Conservation (phyloP, 2,888 invertebrate genomes). For the Neria commutata region DNA sequence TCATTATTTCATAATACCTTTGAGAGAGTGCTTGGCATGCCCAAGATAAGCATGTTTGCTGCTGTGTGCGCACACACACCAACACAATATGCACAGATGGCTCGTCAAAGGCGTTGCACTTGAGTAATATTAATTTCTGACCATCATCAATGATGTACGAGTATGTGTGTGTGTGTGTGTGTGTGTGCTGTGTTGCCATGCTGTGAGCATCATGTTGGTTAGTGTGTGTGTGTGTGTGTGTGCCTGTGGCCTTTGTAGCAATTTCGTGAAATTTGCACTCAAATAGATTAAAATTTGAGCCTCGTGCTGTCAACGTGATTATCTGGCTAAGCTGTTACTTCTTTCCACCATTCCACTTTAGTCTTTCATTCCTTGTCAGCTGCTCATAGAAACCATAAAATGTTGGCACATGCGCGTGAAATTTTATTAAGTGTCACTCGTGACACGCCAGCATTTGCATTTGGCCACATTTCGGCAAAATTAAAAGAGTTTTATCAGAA, state of each 20-base stretch:
- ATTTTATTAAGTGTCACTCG: no score
- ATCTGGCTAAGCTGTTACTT: no score
- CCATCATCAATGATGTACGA: slow-evolving; percentile 13
- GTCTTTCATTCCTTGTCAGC: no score
- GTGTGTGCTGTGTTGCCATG: background rate
- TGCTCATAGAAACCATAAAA: no score
- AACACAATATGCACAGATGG: background rate
- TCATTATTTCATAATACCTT: slow-evolving; percentile 48
- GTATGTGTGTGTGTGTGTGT: background rate
- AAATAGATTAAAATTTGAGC: slow-evolving; percentile 1
- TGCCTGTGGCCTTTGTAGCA: no score
- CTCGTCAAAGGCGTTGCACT: no score
- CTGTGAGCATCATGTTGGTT: background rate
- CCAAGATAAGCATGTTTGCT: background rate
- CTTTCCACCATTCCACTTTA: no score
- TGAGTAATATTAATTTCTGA: background rate
- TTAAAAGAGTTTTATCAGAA: no score
- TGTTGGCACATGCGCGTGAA: no score
- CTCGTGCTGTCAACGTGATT: no score
- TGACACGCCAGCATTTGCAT: no score
- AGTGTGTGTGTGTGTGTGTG: background rate
- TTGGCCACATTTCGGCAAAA: no score
- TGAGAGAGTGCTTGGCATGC: slow-evolving; percentile 10
- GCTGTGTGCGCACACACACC: background rate
- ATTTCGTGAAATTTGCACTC: background rate